Percentiles rank a stretch among this genome's conserved stretches.
phyloP scores from a whole-genome alignment of 2,113 vertebrate species.

The Pollachius pollachius region DNA sequence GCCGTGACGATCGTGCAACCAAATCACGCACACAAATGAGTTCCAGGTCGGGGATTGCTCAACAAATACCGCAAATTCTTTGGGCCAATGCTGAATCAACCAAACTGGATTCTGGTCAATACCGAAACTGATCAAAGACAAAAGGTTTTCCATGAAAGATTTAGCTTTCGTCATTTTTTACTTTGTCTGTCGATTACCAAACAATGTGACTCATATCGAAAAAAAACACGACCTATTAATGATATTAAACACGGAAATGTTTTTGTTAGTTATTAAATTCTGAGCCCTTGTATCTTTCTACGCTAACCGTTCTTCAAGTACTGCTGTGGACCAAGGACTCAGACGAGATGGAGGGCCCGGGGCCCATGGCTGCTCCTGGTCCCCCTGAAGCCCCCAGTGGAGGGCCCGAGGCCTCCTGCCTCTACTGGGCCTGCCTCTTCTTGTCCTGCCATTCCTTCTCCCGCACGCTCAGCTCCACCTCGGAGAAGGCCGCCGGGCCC shows the following conservation, averaged over 20 bases:
- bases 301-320: no score
- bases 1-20: background rate
- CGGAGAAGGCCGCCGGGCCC: constrained; percentile 90
- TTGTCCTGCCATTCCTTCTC: constrained; percentile 89
- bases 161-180: background rate
- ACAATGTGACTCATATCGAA: background rate
- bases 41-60: background rate
- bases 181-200: no score
- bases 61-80: background rate
- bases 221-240: no score
- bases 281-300: no score
- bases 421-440: constrained; percentile 71
- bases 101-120: background rate
- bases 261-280: no score
- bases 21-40: background rate
- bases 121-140: background rate
- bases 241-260: no score
- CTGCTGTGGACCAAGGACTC: no score
- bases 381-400: no score
- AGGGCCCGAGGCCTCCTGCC: constrained; percentile 13
- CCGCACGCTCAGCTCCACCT: constrained; percentile 83
- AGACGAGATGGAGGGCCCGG: no score
- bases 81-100: background rate
- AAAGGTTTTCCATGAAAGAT: background rate
- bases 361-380: no score